These are phyloP conservation scores for Eubasilissa splendida DNA, from an alignment of 2,888 invertebrate genomes.

Conservation along the genomic window DNA sequence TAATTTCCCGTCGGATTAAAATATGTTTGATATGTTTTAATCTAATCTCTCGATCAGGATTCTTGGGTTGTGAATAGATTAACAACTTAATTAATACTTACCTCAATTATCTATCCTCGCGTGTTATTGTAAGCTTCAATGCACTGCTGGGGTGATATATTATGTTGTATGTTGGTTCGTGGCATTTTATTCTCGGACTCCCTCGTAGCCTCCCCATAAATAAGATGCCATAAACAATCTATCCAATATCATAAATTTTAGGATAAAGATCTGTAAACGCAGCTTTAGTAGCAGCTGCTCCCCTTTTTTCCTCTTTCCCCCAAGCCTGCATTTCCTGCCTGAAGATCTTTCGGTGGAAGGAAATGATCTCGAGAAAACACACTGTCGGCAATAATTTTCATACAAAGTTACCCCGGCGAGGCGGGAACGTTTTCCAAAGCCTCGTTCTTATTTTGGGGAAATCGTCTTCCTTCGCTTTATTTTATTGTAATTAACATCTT, in stretches of 20 bases:
- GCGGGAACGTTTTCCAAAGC: not conserved
- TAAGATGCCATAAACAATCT: conserved; percentile 27
- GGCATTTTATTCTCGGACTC: conserved; percentile 3
- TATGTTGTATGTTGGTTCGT: no score
- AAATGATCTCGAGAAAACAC: conserved; percentile 17
- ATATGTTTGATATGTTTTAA: no score
- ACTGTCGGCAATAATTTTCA: conserved; percentile 31
- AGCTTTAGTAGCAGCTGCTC: conserved; percentile 33
- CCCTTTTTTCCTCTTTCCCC: conserved; percentile 16
- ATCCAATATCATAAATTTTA: conserved; percentile 26
- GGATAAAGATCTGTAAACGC: conserved; percentile 39
- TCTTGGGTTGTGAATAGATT: no score
- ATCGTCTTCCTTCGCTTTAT: conserved; percentile 27
- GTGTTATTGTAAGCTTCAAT: no score
- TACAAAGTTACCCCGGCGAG: conserved; percentile 21
- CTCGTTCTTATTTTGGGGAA: conserved; percentile 11
- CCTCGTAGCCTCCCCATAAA: conserved; percentile 5
- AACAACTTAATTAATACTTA: no score
- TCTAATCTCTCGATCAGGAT: no score
- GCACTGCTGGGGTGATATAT: no score
- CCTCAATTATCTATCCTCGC: no score
- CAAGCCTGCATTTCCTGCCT: conserved; percentile 3
- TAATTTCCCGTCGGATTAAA: no score
- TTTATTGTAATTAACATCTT: conserved; percentile 39
- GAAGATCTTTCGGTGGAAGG: conserved; percentile 5